phyloP scores from a whole-genome alignment of 1,140 invertebrate species.

The Zaprionus vittiger region DNA sequence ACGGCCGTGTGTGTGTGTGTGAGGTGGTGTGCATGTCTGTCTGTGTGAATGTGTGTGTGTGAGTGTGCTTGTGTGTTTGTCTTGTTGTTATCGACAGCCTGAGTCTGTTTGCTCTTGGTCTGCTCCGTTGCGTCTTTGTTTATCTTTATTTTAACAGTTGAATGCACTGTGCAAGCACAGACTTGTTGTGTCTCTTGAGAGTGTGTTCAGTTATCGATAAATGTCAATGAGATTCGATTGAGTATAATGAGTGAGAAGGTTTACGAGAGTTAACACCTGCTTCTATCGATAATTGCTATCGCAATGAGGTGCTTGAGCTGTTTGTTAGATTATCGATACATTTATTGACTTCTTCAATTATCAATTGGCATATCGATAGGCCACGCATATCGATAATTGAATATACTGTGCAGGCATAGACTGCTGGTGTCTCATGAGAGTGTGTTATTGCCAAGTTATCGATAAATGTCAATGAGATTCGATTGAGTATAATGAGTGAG shows the following conservation, averaged over 20 bases:
- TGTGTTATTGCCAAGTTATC: constrained; percentile 5
- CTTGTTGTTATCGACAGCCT: constrained; percentile 15
- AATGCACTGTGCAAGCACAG: constrained; percentile 1
- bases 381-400: no score
- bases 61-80: neutral
- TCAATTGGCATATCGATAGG: no score
- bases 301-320: no score
- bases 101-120: neutral
- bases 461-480: neutral
- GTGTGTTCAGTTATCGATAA: constrained; percentile 14
- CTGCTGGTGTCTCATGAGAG: neutral
- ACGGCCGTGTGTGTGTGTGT: neutral
- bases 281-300: no score
- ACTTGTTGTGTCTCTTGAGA: neutral
- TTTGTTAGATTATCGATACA: no score
- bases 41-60: neutral
- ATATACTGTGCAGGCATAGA: no score
- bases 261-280: no score
- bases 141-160: neutral
- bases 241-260: no score
- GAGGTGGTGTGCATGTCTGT: no score
- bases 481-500: neutral
- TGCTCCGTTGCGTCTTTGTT: neutral
- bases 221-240: neutral
- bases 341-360: no score